These are phyloP conservation scores for Pantherophis alleghaniensis DNA, from an alignment of 2,797 vertebrate species.

Conservation along the genomic window DNA sequence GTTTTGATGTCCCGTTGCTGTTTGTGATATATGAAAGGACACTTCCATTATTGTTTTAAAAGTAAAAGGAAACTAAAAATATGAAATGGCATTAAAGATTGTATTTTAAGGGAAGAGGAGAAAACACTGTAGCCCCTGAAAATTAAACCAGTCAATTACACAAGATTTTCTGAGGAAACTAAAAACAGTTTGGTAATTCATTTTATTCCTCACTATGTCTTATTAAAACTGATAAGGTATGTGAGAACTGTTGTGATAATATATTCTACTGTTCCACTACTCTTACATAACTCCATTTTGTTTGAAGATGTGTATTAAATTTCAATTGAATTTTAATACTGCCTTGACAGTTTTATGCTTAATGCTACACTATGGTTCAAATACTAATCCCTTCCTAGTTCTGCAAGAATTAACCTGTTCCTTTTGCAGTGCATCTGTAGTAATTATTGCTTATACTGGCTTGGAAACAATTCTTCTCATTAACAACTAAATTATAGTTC, in stretches of 20 bases:
- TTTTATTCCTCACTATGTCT: background rate
- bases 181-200: background rate
- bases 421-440: slow-evolving; percentile 39
- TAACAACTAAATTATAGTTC: slow-evolving; percentile 46
- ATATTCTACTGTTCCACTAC: slow-evolving; percentile 39
- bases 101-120: background rate
- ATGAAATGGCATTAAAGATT: background rate
- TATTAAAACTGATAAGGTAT: slow-evolving; percentile 3
- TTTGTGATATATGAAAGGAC: background rate
- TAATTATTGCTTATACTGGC: slow-evolving; percentile 35
- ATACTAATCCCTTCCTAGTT: slow-evolving; percentile 25
- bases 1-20: background rate
- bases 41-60: background rate
- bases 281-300: background rate
- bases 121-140: background rate
- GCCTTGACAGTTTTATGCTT: slow-evolving; percentile 28
- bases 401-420: slow-evolving; percentile 42
- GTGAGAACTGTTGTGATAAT: background rate
- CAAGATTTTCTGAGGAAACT: background rate
- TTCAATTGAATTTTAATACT: slow-evolving; percentile 32
- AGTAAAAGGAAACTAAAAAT: background rate
- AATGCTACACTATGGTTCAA: slow-evolving; percentile 21
- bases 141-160: background rate
- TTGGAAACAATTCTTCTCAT: slow-evolving; percentile 14
- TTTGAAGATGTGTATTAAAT: slow-evolving; percentile 9